Evolutionary conservation across 2,113 vertebrate species (phyloP).

Genomic region (Mungos mungo): DNA sequence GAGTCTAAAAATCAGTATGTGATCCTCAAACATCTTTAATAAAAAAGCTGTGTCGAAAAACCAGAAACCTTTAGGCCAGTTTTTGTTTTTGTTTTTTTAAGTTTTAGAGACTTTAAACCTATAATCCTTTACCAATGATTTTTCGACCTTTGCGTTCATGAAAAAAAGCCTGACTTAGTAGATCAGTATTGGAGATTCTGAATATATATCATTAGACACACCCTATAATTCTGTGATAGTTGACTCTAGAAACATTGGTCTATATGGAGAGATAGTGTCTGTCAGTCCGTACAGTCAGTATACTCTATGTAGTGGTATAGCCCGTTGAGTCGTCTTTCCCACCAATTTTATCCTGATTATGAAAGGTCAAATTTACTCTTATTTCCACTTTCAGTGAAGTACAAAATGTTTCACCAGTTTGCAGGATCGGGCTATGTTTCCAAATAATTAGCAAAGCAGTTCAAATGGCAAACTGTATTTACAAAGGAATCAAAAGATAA

Average conservation of each 20-base stretch:
- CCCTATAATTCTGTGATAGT: neutral
- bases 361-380: neutral
- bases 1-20: constrained; percentile 27
- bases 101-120: neutral
- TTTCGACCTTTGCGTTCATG: neutral
- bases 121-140: neutral
- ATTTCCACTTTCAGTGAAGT: neutral
- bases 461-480: constrained; percentile 44
- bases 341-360: neutral
- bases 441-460: constrained; percentile 50
- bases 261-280: neutral
- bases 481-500: constrained; percentile 60
- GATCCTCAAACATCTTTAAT: constrained; percentile 8
- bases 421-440: neutral
- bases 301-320: neutral
- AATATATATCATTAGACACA: neutral
- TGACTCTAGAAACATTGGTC: neutral
- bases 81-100: neutral
- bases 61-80: neutral
- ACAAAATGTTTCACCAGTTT: neutral
- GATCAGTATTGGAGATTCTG: neutral
- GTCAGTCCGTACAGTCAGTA: neutral
- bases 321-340: neutral
- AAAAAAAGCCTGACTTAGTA: neutral
- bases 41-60: neutral